phyloP scores from a whole-genome alignment of 2,888 invertebrate species.

The Desoria tigrina region DNA sequence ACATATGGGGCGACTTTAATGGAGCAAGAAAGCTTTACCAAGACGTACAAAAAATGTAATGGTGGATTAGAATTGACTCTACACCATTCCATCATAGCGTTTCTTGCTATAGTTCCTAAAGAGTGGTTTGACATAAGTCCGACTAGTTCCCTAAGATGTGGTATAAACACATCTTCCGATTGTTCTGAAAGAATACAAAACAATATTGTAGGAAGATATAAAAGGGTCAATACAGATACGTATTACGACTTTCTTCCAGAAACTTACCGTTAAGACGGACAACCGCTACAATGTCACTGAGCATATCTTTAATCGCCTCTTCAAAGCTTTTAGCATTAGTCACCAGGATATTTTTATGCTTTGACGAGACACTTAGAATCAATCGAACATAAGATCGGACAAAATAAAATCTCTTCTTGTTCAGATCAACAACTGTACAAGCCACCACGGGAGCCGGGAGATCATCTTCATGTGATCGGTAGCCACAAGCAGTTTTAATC shows the following conservation, averaged over 20 bases:
- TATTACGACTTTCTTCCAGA: too few relatives aligned
- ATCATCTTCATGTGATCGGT: constrained; percentile 56
- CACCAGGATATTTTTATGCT: constrained; percentile 61
- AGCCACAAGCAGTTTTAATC: constrained; percentile 65
- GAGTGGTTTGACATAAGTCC: constrained; percentile 55
- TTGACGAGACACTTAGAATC: constrained; percentile 62
- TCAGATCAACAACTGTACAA: constrained; percentile 57
- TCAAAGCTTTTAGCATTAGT: constrained; percentile 61
- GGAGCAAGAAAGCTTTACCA: constrained; percentile 45
- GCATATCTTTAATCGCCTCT: constrained; percentile 60
- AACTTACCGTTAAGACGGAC: constrained; percentile 36
- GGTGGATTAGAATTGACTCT: constrained; percentile 42
- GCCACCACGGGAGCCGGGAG: neutral
- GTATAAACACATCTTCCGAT: constrained; percentile 60
- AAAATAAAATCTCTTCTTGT: constrained; percentile 64
- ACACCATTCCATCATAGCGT: constrained; percentile 51
- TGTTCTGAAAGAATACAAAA: constrained; percentile 54
- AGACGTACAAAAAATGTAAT: constrained; percentile 30
- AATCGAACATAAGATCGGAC: constrained; percentile 65
- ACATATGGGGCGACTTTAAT: constrained; percentile 56
- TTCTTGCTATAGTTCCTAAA: constrained; percentile 48
- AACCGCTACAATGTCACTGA: constrained; percentile 55
- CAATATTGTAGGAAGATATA: neutral
- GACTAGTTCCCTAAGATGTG: constrained; percentile 62
- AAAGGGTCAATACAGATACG: neutral